Conservation (phyloP, 2,888 invertebrate species). For the Tenthredo livida region DNA sequence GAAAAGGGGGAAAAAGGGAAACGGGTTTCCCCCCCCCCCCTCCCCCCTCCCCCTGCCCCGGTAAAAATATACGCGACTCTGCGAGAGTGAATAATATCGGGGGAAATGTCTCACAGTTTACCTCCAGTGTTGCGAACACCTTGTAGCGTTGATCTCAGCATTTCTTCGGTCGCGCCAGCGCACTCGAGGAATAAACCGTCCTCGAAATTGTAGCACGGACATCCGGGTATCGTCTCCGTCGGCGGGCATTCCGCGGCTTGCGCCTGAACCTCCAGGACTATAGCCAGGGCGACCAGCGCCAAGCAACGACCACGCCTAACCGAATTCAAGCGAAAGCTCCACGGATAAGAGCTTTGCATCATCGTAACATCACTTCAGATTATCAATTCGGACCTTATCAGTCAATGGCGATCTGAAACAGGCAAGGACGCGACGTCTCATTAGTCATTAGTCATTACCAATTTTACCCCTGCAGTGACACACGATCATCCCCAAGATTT, state of each 20-base stretch:
- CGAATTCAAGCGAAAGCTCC: slow-evolving; percentile 42
- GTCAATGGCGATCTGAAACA: slow-evolving; percentile 18
- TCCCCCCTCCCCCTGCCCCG: neutral
- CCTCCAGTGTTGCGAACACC: slow-evolving; percentile 79
- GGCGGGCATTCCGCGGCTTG: slow-evolving; percentile 74
- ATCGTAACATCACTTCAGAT: slow-evolving; percentile 66
- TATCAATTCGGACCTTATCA: slow-evolving; percentile 16
- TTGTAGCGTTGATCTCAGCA: slow-evolving; percentile 86
- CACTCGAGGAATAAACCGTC: slow-evolving; percentile 94
- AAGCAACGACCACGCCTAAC: slow-evolving; percentile 46
- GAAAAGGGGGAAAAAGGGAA: neutral
- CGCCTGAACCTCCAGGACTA: slow-evolving; percentile 55
- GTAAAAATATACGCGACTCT: slow-evolving; percentile 12
- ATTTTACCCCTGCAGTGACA: neutral
- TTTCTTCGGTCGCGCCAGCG: slow-evolving; percentile 88
- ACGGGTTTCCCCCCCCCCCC: neutral
- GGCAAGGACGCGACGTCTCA: neutral
- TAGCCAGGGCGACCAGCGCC: slow-evolving; percentile 49
- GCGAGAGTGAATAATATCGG: slow-evolving; percentile 22
- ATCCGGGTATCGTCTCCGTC: slow-evolving; percentile 81
- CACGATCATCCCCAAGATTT: neutral
- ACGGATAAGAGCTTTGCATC: slow-evolving; percentile 66
- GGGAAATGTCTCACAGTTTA: slow-evolving; percentile 59
- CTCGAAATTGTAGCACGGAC: slow-evolving; percentile 95
- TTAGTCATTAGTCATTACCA: no score